Conservation (phyloP, 2,888 invertebrate species). For the Phalera bucephala region DNA sequence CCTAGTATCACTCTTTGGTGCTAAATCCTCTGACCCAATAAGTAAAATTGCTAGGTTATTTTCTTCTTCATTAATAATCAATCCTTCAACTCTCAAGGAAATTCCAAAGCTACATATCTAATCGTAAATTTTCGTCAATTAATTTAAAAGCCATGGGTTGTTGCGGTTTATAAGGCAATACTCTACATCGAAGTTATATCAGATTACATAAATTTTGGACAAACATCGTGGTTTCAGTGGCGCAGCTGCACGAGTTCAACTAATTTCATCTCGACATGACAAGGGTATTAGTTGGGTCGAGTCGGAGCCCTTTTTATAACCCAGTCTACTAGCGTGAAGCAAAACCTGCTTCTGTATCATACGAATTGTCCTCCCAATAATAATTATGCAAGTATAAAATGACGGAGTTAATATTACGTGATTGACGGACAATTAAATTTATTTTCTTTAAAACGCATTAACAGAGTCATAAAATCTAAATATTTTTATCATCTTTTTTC, state of each 20-base stretch:
- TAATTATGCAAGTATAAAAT: no score
- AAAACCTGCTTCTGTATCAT: constrained; percentile 48
- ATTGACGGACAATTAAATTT: no score
- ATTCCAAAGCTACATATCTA: constrained; percentile 4
- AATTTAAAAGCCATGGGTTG: constrained; percentile 10
- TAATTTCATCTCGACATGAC: constrained; percentile 80
- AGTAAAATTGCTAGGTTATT: no score
- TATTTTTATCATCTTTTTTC: no score
- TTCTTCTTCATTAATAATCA: no score
- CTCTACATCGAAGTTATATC: constrained; percentile 51
- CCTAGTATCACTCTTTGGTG: no score
- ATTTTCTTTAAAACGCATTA: no score
- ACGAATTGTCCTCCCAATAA: no score
- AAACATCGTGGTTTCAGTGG: constrained; percentile 59
- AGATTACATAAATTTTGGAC: constrained; percentile 67
- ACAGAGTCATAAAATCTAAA: no score
- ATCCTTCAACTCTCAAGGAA: no score
- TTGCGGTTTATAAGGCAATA: constrained; percentile 23
- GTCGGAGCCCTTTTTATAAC: constrained; percentile 73
- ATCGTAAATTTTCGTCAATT: constrained; percentile 27
- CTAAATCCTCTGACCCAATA: no score
- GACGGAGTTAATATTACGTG: no score
- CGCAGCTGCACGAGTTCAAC: constrained; percentile 76
- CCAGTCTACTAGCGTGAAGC: constrained; percentile 55
- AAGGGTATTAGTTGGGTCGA: constrained; percentile 79